phyloP scores from a whole-genome alignment of 2,113 vertebrate species.

The Rhizomys pruinosus region DNA sequence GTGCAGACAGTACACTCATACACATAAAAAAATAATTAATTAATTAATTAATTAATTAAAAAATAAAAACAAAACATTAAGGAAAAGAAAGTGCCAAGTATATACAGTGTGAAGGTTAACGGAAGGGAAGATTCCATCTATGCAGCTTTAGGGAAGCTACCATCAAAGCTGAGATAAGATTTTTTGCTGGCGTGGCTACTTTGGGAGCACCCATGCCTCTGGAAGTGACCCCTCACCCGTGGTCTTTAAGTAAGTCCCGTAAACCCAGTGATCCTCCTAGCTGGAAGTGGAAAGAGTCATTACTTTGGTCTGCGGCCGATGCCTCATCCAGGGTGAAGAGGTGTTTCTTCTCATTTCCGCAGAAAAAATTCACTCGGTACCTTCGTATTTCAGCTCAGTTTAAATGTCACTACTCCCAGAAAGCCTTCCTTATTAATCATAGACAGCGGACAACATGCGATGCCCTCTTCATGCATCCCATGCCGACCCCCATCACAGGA shows the following conservation, averaged over 20 bases:
- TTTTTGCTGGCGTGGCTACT: background rate
- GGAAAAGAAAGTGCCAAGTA: background rate
- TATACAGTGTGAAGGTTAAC: background rate
- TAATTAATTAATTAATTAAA: too few species aligned
- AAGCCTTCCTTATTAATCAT: background rate
- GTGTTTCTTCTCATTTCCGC: background rate
- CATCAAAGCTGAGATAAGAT: too few species aligned
- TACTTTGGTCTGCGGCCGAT: background rate
- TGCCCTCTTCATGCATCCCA: background rate
- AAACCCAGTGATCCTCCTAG: background rate
- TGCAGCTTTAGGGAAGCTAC: background rate
- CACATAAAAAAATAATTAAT: too few species aligned
- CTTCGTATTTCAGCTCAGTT: background rate
- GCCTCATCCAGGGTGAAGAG: background rate
- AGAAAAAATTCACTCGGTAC: background rate
- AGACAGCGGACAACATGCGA: background rate
- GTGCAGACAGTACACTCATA: too few species aligned
- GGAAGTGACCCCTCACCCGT: too few species aligned
- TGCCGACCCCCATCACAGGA: background rate
- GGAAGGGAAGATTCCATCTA: background rate
- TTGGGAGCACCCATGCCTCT: background rate
- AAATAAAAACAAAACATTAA: too few species aligned
- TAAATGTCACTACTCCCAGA: conserved; percentile 3
- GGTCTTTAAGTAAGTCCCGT: too few species aligned
- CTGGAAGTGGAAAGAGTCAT: too few species aligned